Evolutionary conservation across 2,113 vertebrate species (phyloP), one percentile per base, ranked within the genome.

Genomic region (Anarrhichthys ocellatus): DNA sequence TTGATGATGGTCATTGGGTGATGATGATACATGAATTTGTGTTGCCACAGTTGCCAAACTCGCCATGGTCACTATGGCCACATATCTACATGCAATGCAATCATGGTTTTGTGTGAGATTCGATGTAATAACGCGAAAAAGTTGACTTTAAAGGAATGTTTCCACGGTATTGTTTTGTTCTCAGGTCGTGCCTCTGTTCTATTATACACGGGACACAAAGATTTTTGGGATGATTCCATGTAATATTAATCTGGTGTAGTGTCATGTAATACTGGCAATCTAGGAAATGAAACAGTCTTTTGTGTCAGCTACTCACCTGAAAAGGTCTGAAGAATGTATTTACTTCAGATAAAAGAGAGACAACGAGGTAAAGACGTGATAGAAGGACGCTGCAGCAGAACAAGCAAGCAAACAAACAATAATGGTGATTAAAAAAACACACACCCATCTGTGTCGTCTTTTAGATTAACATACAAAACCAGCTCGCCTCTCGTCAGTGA

Each of bases 131-230:
- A 5, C 54, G 24, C 52, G 48, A 64, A 56, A 63, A 32, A 29
- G 36, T 46, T 20, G 29, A 7, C 36, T 36, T 62, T 46, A 56
- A 66, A 56, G 36, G 27, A 24, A n/a, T 27, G 17, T 20, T 29
- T 50, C 24, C 27, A 77, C 76, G 29, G 58, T 59, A 13, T 46
- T 29, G 42, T 61, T 38, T 36, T 52, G 32, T 32, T 48, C 59
- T 3, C 5, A 32, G 32, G 40, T 64, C 40, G 24, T 40, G 24
- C 42, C 9, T 64, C 46, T 22, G 38, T 27, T 73, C 32, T n/a
- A n/a, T 70, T 69, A 52, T 71, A 78, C 17, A 59, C 34, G n/a
- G 61, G 13, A 67, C 61, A 64, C 9, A 44, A 52, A n/a, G 46
- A 38, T 44, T 73, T 69, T 56, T 6, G n/a, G 20, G 17, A 66